These are phyloP conservation scores for Venusia cambrica DNA, from an alignment of 2,888 invertebrate species.

Conservation along the genomic window DNA sequence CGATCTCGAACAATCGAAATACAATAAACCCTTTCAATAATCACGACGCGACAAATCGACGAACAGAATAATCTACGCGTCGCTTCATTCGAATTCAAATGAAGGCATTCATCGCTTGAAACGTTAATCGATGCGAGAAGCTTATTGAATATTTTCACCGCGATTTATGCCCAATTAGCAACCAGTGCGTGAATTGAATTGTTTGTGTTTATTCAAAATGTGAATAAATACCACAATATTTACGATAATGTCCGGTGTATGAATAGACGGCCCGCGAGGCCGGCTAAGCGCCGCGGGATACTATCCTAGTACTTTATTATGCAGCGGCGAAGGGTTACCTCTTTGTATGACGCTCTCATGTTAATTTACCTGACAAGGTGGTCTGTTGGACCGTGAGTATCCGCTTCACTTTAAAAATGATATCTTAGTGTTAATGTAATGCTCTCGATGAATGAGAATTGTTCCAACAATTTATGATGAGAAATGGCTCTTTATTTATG, in stretches of 20 bases:
- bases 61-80: slow-evolving; percentile 58
- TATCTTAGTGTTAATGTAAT: slow-evolving; percentile 76
- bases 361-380: slow-evolving; percentile 75
- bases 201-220: slow-evolving; percentile 75
- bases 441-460: slow-evolving; percentile 50
- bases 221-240: slow-evolving; percentile 80
- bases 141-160: slow-evolving; percentile 76
- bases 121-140: slow-evolving; percentile 73
- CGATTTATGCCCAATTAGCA: slow-evolving; percentile 78
- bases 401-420: slow-evolving; percentile 55
- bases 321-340: slow-evolving; percentile 71
- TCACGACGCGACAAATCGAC: slow-evolving; percentile 61
- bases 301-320: slow-evolving; percentile 52
- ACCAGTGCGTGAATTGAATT: slow-evolving; percentile 78
- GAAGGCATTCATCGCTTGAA: slow-evolving; percentile 66
- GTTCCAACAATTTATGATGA: slow-evolving; percentile 49
- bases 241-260: slow-evolving; percentile 74
- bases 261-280: slow-evolving; percentile 52
- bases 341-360: slow-evolving; percentile 73
- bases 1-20: slow-evolving; percentile 38
- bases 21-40: slow-evolving; percentile 45
- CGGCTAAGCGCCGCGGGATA: slow-evolving; percentile 61
- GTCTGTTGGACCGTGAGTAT: slow-evolving; percentile 47
- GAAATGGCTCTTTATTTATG: slow-evolving; percentile 44
- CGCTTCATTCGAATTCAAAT: slow-evolving; percentile 67